Evolutionary conservation across 1,140 invertebrate species (phyloP), one percentile per base, ranked within the genome.

Genomic region (Apis florea): DNA sequence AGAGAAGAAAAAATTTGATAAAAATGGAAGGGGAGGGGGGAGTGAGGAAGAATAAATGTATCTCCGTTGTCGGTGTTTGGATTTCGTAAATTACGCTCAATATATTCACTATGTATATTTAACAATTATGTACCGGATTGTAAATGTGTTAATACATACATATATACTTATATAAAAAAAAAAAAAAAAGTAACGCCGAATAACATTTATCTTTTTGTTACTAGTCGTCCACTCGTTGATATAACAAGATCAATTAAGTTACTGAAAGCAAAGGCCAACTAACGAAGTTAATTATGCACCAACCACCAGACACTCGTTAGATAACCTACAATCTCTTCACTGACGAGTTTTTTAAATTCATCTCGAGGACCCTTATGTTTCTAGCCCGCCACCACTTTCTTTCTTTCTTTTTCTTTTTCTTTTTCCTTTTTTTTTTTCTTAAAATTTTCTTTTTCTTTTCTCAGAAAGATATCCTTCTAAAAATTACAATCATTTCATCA

Each of bases 41-140:
- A n/a, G n/a, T n/a, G 19, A 51, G 64, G 17, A 15, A 31, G 54
- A 19, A 53, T 56, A 47, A 61, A 40, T n/a, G 31, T 13, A 53
- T 61, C 56, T 31, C 53, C 49, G 40, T 61, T 66, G 85, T 71
- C 83, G 82, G 40, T 66, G 64, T 81, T 80, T 70, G 79, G 75
- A 73, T 72, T 40, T 83, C 69, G 64, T 88, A 78, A 40, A 85
- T 83, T 86, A 83, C 85, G 84, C 86, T 88, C 86, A 88, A 88
- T 86, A 82, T 83, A 81, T 64, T 75, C 51, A 80, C 74, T 82
- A 78, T 88, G 6, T 40, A 40, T 40, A 88, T 71, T 83, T 67
- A 81, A 68, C 77, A 78, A 87, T 61, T 75, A 73, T 87, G 83
- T 87, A 87, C 74, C 67, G 51, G 68, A 85, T 82, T 85, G 72